Evolutionary conservation across 2,888 invertebrate genomes (phyloP).

Genomic region (Lamellibrachia columna): DNA sequence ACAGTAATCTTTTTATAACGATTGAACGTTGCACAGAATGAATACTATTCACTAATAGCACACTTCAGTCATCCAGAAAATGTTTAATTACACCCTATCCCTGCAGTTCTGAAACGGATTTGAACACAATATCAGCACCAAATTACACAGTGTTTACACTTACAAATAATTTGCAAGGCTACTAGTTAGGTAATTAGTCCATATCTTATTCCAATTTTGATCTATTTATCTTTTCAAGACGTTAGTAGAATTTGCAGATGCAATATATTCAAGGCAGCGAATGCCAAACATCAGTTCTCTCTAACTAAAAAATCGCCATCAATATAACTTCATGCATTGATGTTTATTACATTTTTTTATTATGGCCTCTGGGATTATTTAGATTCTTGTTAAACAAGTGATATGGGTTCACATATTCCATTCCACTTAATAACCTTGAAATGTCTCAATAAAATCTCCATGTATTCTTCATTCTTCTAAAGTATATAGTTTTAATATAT

Average conservation of each 20-base stretch:
- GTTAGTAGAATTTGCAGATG: background rate
- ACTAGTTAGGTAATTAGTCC: background rate
- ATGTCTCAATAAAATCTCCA: background rate
- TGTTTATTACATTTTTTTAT: background rate
- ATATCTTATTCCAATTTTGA: background rate
- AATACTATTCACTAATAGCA: too few species aligned
- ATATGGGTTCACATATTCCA: background rate
- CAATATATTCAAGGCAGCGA: background rate
- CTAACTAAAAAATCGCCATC: background rate
- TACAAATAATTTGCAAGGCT: too few species aligned
- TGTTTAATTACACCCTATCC: too few species aligned
- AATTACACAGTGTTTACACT: too few species aligned
- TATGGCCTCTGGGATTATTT: background rate
- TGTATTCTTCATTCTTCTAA: background rate
- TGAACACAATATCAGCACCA: too few species aligned
- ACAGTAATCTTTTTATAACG: background rate
- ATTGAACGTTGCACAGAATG: too few species aligned
- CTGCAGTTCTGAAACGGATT: too few species aligned
- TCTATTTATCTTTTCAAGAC: background rate
- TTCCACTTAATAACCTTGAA: background rate
- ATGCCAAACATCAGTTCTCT: background rate
- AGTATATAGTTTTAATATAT: background rate
- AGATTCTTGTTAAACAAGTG: background rate
- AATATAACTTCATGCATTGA: background rate
- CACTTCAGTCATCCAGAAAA: too few species aligned